phyloP scores from a whole-genome alignment of 2,888 invertebrate species.

The Caenorhabditis drosophilae region DNA sequence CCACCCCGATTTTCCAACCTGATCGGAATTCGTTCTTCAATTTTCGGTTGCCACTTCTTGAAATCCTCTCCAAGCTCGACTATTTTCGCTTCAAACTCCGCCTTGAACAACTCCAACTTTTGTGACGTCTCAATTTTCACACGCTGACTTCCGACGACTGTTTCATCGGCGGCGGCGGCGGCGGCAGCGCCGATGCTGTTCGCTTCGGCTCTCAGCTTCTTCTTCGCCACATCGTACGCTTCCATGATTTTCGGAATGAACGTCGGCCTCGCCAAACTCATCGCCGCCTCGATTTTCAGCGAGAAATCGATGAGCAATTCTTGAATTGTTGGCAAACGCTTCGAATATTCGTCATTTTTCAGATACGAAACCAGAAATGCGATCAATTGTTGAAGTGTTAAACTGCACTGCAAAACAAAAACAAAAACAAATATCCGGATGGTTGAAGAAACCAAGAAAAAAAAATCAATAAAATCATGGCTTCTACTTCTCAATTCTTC shows the following conservation, averaged over 20 bases:
- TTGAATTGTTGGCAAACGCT: constrained; percentile 39
- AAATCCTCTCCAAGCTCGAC: constrained; percentile 72
- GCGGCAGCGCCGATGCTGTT: no score
- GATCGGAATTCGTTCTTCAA: constrained; percentile 14
- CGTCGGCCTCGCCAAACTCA: constrained; percentile 82
- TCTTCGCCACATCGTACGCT: constrained; percentile 43
- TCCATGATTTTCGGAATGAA: constrained; percentile 30
- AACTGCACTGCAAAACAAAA: constrained; percentile 82
- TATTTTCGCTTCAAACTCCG: constrained; percentile 46
- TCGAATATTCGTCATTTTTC: constrained; percentile 87
- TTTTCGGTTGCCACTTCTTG: constrained; percentile 76
- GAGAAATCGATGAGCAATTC: constrained; percentile 79
- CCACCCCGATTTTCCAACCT: no score
- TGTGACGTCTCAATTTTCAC: no score
- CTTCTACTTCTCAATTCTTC: background rate
- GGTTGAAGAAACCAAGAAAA: background rate
- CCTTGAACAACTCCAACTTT: constrained; percentile 40
- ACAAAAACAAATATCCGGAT: background rate
- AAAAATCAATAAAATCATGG: no score
- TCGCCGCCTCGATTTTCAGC: constrained; percentile 94
- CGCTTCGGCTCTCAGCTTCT: constrained; percentile 28
- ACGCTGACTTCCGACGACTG: no score
- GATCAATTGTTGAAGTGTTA: constrained; percentile 95
- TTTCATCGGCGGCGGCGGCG: no score
- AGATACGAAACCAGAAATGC: constrained; percentile 91